Percentiles rank a stretch among this genome's conserved stretches.
Evolutionary conservation across 1,140 invertebrate genomes (phyloP).

Genomic region (Eurosta solidaginis): DNA sequence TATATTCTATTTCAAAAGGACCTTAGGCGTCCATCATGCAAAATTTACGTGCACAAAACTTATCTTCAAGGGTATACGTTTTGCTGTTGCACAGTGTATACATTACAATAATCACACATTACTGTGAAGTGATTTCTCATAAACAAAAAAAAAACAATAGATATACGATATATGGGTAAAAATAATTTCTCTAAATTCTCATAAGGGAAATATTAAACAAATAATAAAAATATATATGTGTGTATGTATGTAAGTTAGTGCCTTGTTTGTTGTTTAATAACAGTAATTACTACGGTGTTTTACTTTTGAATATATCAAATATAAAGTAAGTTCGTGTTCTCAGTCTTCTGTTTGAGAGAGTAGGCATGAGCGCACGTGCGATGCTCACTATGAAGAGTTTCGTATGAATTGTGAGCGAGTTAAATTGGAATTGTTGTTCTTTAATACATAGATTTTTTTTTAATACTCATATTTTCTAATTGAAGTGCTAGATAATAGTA

Average conservation of each 20-base stretch:
- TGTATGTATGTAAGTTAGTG: not conserved
- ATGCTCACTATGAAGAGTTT: not conserved
- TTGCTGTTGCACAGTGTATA: no score
- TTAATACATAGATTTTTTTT: no score
- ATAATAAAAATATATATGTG: not conserved
- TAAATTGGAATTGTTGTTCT: no score
- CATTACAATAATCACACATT: no score
- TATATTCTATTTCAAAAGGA: no score
- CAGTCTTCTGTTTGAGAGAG: conserved; percentile 17
- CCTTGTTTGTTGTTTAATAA: not conserved
- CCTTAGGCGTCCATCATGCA: no score
- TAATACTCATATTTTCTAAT: no score
- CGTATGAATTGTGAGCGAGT: not conserved
- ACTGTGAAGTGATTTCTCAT: no score
- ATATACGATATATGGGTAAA: not conserved
- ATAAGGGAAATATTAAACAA: not conserved
- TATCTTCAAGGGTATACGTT: no score
- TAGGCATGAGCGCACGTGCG: not conserved
- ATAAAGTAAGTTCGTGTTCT: not conserved
- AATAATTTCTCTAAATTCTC: not conserved
- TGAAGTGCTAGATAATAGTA: no score
- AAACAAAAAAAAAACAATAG: no score
- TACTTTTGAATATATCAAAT: not conserved
- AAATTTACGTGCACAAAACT: no score
- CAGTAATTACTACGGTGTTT: not conserved